These are phyloP conservation scores for Cecidostiba fungosa DNA, from an alignment of 2,888 invertebrate genomes.

Conservation along the genomic window DNA sequence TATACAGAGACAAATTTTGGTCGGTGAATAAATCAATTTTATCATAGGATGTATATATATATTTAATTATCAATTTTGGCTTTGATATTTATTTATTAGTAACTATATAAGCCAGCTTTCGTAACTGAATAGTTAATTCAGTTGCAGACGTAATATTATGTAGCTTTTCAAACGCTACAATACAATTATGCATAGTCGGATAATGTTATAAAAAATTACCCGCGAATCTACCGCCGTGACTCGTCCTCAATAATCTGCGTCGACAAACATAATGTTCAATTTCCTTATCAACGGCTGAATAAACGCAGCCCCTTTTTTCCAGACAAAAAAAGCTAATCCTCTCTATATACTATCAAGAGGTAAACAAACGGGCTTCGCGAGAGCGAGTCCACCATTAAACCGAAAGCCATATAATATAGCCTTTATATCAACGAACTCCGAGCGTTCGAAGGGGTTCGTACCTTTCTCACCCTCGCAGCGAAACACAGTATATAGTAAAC, in stretches of 20 bases:
- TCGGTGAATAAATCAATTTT: not conserved
- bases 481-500: not conserved
- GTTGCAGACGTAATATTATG: too few relatives aligned
- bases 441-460: not conserved
- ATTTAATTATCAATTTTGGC: not conserved
- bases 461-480: not conserved
- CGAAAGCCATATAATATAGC: constrained; percentile 23
- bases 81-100: not conserved
- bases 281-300: constrained; percentile 10
- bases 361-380: constrained; percentile 34
- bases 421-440: constrained; percentile 27
- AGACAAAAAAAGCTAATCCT: not conserved
- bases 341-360: constrained; percentile 25
- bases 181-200: too few relatives aligned
- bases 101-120: not conserved
- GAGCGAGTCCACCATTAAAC: constrained; percentile 8
- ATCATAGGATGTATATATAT: not conserved
- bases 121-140: not conserved
- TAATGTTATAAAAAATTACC: too few relatives aligned
- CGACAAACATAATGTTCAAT: not conserved
- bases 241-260: too few relatives aligned
- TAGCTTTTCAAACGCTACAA: too few relatives aligned
- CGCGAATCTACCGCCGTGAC: too few relatives aligned
- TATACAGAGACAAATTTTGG: constrained; percentile 16
- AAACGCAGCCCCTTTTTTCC: not conserved